phyloP scores from a whole-genome alignment of 1,140 invertebrate genomes.

The Polypedilum pembai region DNA sequence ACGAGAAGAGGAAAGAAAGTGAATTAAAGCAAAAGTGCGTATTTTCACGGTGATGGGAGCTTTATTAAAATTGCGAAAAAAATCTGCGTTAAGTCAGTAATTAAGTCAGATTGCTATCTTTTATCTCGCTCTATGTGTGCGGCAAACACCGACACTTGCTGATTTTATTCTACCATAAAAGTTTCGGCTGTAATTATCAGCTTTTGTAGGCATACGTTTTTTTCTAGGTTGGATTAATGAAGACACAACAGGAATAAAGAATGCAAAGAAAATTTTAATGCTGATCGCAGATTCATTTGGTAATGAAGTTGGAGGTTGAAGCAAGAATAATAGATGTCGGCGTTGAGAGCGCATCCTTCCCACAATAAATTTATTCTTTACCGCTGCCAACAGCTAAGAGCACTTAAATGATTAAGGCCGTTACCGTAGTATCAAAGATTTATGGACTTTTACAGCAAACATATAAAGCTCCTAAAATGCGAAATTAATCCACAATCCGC shows the following conservation, averaged over 20 bases:
- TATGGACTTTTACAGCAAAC: slow-evolving; percentile 1
- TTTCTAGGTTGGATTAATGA: no score
- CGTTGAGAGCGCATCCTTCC: neutral
- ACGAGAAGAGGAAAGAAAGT: neutral
- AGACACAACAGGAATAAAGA: neutral
- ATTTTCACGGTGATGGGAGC: slow-evolving; percentile 10
- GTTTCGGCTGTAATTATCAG: neutral
- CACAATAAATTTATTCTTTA: neutral
- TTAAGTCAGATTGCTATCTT: neutral
- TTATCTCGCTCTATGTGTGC: neutral
- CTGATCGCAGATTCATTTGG: neutral
- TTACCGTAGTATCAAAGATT: neutral
- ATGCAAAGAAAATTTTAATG: neutral
- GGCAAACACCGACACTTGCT: neutral
- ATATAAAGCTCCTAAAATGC: neutral
- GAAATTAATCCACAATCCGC: slow-evolving; percentile 21
- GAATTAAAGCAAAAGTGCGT: neutral
- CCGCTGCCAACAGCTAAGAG: neutral
- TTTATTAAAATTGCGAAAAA: neutral
- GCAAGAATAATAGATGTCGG: neutral
- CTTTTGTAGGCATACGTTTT: no score
- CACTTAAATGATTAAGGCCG: slow-evolving; percentile 11
- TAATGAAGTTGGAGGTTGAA: slow-evolving; percentile 6
- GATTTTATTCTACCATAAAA: neutral
- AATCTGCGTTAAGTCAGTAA: slow-evolving; percentile 11